Conservation (phyloP, 2,113 vertebrate species). For the Sprattus sprattus region DNA sequence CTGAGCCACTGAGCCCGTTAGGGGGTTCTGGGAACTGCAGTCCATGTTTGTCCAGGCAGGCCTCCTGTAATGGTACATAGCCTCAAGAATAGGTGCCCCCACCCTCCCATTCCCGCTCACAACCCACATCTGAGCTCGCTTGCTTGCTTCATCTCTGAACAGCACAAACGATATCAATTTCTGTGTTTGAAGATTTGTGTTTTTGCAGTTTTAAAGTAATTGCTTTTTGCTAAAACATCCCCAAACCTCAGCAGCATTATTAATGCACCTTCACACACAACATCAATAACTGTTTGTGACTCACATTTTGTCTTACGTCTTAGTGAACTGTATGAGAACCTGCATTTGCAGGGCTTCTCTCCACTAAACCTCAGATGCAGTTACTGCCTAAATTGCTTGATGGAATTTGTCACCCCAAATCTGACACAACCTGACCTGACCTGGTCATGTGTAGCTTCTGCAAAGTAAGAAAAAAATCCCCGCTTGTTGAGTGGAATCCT, state of each 20-base stretch:
- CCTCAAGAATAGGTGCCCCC: neutral
- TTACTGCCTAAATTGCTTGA: neutral
- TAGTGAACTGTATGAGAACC: neutral
- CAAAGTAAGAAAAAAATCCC: slow-evolving; percentile 13
- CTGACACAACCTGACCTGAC: slow-evolving; percentile 7
- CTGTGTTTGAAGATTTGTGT: slow-evolving; percentile 11
- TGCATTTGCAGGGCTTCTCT: neutral
- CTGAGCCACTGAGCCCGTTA: slow-evolving; percentile 30
- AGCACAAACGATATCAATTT: neutral
- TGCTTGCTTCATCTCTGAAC: neutral
- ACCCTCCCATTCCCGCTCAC: neutral
- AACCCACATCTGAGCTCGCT: neutral
- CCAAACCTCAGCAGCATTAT: slow-evolving; percentile 12
- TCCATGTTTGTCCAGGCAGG: slow-evolving; percentile 39
- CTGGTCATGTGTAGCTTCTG: slow-evolving; percentile 6
- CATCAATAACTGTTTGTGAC: slow-evolving; percentile 11
- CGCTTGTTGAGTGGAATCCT: slow-evolving; percentile 34
- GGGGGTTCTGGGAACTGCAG: slow-evolving; percentile 36
- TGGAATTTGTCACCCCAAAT: slow-evolving; percentile 4
- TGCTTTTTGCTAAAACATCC: slow-evolving; percentile 6
- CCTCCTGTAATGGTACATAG: slow-evolving; percentile 12
- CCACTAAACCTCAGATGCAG: neutral
- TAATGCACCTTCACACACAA: neutral
- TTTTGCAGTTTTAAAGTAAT: neutral
- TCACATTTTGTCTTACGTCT: neutral